Percentiles rank a stretch among this genome's conserved stretches.
phyloP scores from a whole-genome alignment of 2,888 invertebrate genomes.

The Hypomecis punctinalis region DNA sequence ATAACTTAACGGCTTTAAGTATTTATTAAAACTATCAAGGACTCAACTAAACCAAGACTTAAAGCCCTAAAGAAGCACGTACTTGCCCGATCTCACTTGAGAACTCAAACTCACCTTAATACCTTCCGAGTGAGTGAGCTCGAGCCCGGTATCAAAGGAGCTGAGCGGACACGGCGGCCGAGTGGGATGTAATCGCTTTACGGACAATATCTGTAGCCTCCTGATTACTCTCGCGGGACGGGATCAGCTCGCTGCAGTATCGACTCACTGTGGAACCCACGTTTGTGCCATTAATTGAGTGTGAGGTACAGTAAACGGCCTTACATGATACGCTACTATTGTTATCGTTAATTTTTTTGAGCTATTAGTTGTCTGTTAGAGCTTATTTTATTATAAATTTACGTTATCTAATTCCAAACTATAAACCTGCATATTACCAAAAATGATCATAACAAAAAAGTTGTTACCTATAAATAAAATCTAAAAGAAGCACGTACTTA shows the following conservation, averaged over 20 bases:
- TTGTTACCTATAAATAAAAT: no score
- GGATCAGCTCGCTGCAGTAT: slow-evolving; percentile 6
- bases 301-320: neutral
- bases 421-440: no score
- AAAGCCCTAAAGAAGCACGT: no score
- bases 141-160: slow-evolving; percentile 22
- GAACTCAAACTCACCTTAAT: slow-evolving; percentile 8
- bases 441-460: no score
- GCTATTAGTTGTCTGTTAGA: no score
- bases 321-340: neutral
- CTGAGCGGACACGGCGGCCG: slow-evolving; percentile 16
- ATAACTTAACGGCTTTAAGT: no score
- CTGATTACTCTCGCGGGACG: slow-evolving; percentile 33
- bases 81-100: slow-evolving; percentile 1
- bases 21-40: no score
- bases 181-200: slow-evolving; percentile 35
- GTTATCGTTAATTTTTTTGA: no score
- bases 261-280: neutral
- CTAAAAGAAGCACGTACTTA: neutral
- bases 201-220: slow-evolving; percentile 29
- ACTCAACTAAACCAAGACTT: no score
- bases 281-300: neutral
- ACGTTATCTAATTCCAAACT: no score
- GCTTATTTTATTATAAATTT: no score
- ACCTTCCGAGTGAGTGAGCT: slow-evolving; percentile 13